Base-by-base conservation (phyloP, 1,140 invertebrate species). In the Tyrophagus putrescentiae region DNA sequence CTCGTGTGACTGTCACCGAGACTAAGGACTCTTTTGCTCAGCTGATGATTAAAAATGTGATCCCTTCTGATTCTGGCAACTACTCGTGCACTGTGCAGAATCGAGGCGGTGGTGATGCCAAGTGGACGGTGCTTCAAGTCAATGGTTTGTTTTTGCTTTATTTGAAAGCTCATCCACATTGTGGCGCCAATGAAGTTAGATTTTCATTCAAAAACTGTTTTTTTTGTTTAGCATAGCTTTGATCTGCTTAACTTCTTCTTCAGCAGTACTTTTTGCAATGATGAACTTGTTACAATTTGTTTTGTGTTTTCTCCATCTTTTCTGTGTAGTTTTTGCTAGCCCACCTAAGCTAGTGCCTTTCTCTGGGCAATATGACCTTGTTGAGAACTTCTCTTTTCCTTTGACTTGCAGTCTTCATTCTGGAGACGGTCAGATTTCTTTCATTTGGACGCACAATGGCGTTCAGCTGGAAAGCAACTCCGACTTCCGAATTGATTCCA, bases 71-170 rank as follows among this genome's bases (percentile, higher is more conserved):
- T 59, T 42, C 41, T 2, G 57, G 57, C 1, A 59, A 3, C 23
- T 59, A 59, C 36, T 13, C 4, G 7, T 59, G 57, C 25, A 1
- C 27, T 25, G 57, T 32, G 4, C 9, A 42, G n/a, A 59, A 59
- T 44, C 23, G 41, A 13, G 31, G 28, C 36, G 57, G 57, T 11
- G 33, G 23, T 25, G 39, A 7, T 45, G n/a, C 21, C 4, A 41
- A 18, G 25, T 44, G 21, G 1, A 59, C 41, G 28, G 29, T 23
- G 34, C 41, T 53, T 36, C 2, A 32, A 3, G 39, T 59, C 18
- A 59, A 59, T 45, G 57, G 57, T 59, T 44, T 59, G 57, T 4
- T 44, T 28, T 25, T 48, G 31, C 31, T 48, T 48, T n/a, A n/a
- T n/a, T n/a, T n/a, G n/a, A n/a, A n/a, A n/a, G n/a, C n/a, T n/a